These are phyloP conservation scores for Drosophila gaucha DNA, from an alignment of 2,888 invertebrate genomes.

Conservation along the genomic window DNA sequence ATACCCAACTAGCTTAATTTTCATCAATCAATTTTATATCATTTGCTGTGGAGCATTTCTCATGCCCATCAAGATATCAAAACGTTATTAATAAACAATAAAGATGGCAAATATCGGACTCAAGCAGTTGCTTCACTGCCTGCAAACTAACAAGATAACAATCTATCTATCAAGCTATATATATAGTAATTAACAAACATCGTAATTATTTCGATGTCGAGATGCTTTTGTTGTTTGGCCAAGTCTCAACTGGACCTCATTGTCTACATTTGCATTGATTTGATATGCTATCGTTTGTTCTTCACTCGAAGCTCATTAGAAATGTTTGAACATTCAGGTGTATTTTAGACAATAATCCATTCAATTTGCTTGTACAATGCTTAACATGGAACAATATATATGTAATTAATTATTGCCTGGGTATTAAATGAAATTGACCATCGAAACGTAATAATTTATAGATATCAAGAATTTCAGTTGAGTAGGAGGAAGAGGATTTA, in stretches of 20 bases:
- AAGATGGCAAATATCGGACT: constrained; percentile 27
- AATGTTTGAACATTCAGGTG: constrained; percentile 21
- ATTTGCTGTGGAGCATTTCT: constrained; percentile 27
- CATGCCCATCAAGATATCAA: constrained; percentile 18
- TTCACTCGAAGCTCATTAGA: constrained; percentile 33
- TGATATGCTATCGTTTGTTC: constrained; percentile 10
- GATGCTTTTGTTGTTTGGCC: constrained; percentile 40
- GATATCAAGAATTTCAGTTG: background rate
- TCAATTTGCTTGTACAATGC: constrained; percentile 4
- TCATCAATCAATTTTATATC: constrained; percentile 41
- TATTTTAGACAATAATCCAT: constrained; percentile 12
- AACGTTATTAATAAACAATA: constrained; percentile 52
- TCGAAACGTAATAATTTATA: constrained; percentile 1
- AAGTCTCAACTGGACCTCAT: constrained; percentile 29
- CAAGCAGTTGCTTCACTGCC: constrained; percentile 5
- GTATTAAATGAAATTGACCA: constrained; percentile 1
- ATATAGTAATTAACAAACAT: constrained; percentile 36
- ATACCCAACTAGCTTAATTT: background rate
- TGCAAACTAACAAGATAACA: background rate
- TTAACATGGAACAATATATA: background rate
- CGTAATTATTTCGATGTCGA: constrained; percentile 41
- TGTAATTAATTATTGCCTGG: background rate
- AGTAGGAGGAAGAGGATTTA: background rate
- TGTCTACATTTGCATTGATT: constrained; percentile 26
- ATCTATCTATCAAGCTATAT: background rate